Base-by-base conservation (phyloP, 2,797 vertebrate species). In the Coregonus suidteri region DNA sequence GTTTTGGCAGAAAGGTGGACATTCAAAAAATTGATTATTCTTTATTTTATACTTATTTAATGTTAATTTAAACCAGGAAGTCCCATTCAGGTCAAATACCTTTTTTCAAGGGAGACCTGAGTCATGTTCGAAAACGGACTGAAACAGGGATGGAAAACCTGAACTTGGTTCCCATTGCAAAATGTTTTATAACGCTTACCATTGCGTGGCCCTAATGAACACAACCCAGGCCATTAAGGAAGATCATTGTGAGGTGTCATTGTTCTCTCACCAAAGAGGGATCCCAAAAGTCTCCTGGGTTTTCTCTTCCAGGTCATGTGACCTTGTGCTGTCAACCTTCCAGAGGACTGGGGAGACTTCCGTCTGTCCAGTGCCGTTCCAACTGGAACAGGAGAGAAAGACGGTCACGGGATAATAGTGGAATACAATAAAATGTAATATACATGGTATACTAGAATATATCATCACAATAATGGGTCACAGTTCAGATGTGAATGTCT, bases 291-390 rank as follows among this genome's bases (percentile, higher is more conserved):
- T 92, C 88, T 93, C 88, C 89, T 89, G 81, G 88, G 84, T 86
- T 91, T 94, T 92, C 89, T 93, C 92, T 92, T 94, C 93, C 93
- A 94, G 93, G 93, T 95, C 94, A 95, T 95, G 93, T 95, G 93
- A 94, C 93, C 92, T 88, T 89, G 89, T 88, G 90, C 92, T 81
- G 85, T 86, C 88, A 91, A 90, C 87, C 89, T 86, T 91, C 83
- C 85, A 88, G 83, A 87, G 86, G 89, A 92, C 91, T 80, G 75
- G 65, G 83, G 77, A 78, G 75, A 83, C 67, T 73, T 82, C 75
- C 13, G 78, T 85, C 80, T 81, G 81, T 76, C 71, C 16, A 75
- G 84, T 65, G 66, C 78, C 76, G 56, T 75, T 83, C 70, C 70
- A 89, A 88, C 92, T 92, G 14, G 13, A 77, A 84, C 7, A 62